Evolutionary conservation across 2,888 invertebrate species (phyloP).

Genomic region (Oxytorus armatus): DNA sequence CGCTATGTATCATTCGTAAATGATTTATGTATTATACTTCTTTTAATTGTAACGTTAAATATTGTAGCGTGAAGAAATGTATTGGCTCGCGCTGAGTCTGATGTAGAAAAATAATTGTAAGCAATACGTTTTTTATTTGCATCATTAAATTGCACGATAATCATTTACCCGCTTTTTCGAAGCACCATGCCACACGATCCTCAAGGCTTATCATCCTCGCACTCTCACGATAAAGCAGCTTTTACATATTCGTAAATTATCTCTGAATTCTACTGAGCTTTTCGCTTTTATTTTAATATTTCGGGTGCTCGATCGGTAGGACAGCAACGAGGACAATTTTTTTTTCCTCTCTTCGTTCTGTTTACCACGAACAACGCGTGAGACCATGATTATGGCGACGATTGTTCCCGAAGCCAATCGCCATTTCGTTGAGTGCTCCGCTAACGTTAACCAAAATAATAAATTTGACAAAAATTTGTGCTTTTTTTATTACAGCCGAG

Average conservation of each 20-base stretch:
- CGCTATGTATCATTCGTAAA: background rate
- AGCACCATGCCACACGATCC: slow-evolving; percentile 22
- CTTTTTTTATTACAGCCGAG: slow-evolving; percentile 90
- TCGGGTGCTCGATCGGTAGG: slow-evolving; percentile 60
- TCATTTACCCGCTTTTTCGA: slow-evolving; percentile 40
- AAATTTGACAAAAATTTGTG: slow-evolving; percentile 40
- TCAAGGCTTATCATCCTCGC: slow-evolving; percentile 15
- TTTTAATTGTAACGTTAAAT: slow-evolving; percentile 15
- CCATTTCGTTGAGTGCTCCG: background rate
- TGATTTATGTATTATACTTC: slow-evolving; percentile 2
- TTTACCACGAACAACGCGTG: slow-evolving; percentile 37
- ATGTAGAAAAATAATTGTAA: slow-evolving; percentile 62
- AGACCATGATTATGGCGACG: slow-evolving; percentile 11
- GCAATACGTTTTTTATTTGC: slow-evolving; percentile 15
- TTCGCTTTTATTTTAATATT: slow-evolving; percentile 36
- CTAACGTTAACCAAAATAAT: slow-evolving; percentile 14
- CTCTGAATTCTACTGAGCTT: slow-evolving; percentile 8
- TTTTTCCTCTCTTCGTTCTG: slow-evolving; percentile 34
- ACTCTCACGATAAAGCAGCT: slow-evolving; percentile 59
- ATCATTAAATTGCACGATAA: slow-evolving; percentile 62
- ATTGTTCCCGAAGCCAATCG: slow-evolving; percentile 17
- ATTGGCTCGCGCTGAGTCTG: slow-evolving; percentile 24
- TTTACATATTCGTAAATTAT: slow-evolving; percentile 28
- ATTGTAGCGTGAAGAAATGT: slow-evolving; percentile 27
- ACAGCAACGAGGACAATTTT: slow-evolving; percentile 54